Evolutionary conservation across 2,888 invertebrate species (phyloP), one percentile per base, ranked within the genome.

Genomic region (Chaetoderma sp.): DNA sequence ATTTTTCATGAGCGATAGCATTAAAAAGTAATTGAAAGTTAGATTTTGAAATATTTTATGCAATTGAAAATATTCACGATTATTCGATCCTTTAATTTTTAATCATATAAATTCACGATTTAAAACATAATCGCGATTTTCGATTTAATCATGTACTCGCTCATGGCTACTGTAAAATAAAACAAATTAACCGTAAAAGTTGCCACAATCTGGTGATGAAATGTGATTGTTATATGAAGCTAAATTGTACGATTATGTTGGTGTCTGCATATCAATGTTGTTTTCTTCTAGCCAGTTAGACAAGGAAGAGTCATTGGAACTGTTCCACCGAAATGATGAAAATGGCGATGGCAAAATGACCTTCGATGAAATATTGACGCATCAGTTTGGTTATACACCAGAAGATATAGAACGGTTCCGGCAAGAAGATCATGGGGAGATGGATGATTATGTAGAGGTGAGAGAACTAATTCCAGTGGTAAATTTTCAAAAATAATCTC

Each of bases 361-460:
- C 0, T 98, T 97, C 97, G 87, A 89, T 4, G 98, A 99, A 88
- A 95, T 96, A 85, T 83, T 95, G n/a, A 89, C 91, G 60, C 95
- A 96, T 84, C 91, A 93, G 0, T 98, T 95, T 84, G 94, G 94
- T 0, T 90, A 93, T 57, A 77, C 92, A 68, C 91, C 85, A 47
- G 78, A 81, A 13, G 86, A 87, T 47, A 76, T 85, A 44, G 77
- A 78, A 50, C 78, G 80, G 4, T 73, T 79, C 66, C 70, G 77
- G 49, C 69, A 77, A 36, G 76, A 74, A 28, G 71, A 67, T 4
- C 69, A 69, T 23, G 71, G 73, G 10, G 82, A 81, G 36, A 67
- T 72, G 30, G 56, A 67, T 27, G 69, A 74, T 8, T 77, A 81
- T 56, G 56, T 77, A 23, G 66, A 72, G 69, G 79, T 82, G 68